Percentiles rank a stretch among this genome's conserved stretches.
Evolutionary conservation across 2,888 invertebrate genomes (phyloP).

Genomic region (Lydus trimaculatus): DNA sequence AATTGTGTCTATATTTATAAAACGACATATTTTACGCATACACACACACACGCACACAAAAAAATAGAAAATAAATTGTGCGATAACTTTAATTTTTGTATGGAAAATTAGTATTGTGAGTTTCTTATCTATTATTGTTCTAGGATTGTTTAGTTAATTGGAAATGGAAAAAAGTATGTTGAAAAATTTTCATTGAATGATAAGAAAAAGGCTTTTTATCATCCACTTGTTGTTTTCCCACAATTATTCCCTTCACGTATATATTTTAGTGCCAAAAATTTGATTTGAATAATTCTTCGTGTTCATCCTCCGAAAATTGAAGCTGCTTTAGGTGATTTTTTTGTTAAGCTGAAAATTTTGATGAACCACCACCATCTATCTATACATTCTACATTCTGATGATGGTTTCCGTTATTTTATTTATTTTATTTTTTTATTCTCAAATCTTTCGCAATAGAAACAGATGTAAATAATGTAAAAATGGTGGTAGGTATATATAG

Average conservation of each 20-base stretch:
- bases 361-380: no score
- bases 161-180: not conserved
- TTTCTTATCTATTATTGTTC: not conserved
- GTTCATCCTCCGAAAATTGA: no score
- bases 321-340: no score
- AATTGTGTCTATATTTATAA: not conserved
- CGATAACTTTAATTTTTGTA: no score
- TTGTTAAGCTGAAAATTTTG: no score
- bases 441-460: not conserved
- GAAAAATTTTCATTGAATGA: no score
- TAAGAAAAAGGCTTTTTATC: no score
- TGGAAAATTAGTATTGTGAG: not conserved
- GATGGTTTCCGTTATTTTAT: not conserved
- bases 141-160: not conserved
- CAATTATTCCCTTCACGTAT: no score
- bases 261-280: no score
- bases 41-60: not conserved
- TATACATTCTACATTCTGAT: not conserved
- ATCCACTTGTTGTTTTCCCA: no score
- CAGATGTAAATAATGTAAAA: slow-evolving; percentile 6
- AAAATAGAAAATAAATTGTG: no score
- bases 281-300: no score
- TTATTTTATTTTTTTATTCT: not conserved
- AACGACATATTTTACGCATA: not conserved
- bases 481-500: not conserved